Evolutionary conservation across 2,888 invertebrate species (phyloP).

Genomic region (Agonum fuliginosum): DNA sequence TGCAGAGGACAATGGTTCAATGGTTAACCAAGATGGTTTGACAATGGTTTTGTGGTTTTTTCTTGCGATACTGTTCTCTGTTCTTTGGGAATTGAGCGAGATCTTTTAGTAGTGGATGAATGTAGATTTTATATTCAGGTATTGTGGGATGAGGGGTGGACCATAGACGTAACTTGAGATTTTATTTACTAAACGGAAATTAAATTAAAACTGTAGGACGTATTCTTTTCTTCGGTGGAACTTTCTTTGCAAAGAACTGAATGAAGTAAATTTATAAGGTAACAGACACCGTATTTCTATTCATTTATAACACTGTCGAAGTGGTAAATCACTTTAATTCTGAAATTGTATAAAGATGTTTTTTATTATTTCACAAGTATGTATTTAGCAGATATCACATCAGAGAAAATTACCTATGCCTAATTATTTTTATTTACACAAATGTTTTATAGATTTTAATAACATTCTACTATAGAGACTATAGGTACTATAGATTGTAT

Average conservation of each 20-base stretch:
- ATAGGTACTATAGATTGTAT: too few species aligned
- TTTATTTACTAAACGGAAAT: conserved; percentile 31
- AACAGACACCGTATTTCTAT: too few species aligned
- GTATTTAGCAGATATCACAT: too few species aligned
- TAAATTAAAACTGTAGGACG: conserved; percentile 18
- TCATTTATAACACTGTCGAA: too few species aligned
- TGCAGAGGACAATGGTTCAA: conserved; percentile 15
- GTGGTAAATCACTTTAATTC: too few species aligned
- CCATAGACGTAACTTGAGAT: conserved; percentile 12
- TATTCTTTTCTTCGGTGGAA: background rate
- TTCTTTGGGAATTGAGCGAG: background rate
- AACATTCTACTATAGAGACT: too few species aligned
- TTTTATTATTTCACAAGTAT: too few species aligned
- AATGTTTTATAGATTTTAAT: too few species aligned
- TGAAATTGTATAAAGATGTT: too few species aligned
- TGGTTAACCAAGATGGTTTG: conserved; percentile 31
- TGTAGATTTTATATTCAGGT: conserved; percentile 4
- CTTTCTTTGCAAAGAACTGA: background rate
- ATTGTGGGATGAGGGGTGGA: conserved; percentile 1
- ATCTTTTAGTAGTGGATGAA: conserved; percentile 15
- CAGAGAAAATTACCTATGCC: too few species aligned
- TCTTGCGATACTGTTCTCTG: conserved; percentile 29
- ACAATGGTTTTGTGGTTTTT: conserved; percentile 38
- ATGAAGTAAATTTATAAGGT: too few species aligned
- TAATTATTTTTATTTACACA: too few species aligned